Percentiles rank a stretch among this genome's conserved stretches.
Evolutionary conservation across 2,888 invertebrate genomes (phyloP).

Genomic region (Tricholauxania praeusta): DNA sequence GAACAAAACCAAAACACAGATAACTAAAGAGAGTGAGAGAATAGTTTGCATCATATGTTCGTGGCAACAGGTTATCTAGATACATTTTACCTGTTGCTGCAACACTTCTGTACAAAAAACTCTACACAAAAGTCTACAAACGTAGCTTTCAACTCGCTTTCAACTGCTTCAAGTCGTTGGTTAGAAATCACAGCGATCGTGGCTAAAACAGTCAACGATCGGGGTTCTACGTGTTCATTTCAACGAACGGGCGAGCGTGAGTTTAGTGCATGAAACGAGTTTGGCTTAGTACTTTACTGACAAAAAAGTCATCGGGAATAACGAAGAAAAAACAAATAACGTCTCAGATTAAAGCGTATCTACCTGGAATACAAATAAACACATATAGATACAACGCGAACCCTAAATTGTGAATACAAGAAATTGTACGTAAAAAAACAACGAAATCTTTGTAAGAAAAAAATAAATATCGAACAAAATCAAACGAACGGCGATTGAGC

Average conservation of each 20-base stretch:
- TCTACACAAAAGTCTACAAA: constrained; percentile 23
- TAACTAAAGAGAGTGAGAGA: background rate
- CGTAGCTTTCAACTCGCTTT: constrained; percentile 26
- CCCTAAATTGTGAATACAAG: background rate
- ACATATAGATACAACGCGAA: background rate
- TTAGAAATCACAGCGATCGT: constrained; percentile 52
- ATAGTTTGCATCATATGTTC: background rate
- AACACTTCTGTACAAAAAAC: constrained; percentile 12
- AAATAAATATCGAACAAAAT: constrained; percentile 4
- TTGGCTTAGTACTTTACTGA: too few species aligned
- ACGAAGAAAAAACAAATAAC: background rate
- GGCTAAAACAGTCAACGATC: constrained; percentile 58
- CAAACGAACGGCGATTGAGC: constrained; percentile 18
- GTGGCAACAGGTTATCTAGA: constrained; percentile 10
- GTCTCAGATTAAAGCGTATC: background rate
- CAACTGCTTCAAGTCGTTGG: constrained; percentile 38
- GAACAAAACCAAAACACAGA: too few species aligned
- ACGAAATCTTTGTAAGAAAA: background rate
- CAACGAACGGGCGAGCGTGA: background rate
- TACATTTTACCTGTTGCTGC: constrained; percentile 26
- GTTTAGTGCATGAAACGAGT: too few species aligned
- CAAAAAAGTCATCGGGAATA: background rate
- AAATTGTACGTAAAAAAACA: background rate
- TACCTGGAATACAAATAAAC: constrained; percentile 9
- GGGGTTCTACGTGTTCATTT: constrained; percentile 55